Base-by-base conservation (phyloP, 1,140 invertebrate species). In the Panulirus ornatus region DNA sequence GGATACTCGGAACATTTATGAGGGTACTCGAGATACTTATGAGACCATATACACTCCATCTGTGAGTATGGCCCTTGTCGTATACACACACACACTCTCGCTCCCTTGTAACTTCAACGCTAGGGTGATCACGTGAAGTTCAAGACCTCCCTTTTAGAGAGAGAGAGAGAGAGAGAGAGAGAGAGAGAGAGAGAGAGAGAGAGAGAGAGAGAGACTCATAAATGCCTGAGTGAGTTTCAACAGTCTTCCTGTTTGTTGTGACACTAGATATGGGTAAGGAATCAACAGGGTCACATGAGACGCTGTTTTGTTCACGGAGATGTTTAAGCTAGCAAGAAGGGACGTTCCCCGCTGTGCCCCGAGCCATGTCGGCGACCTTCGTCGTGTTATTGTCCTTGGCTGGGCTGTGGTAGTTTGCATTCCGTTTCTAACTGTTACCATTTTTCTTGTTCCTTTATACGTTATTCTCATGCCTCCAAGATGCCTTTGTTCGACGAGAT, bases 141-240 rank as follows among this genome's bases (percentile, higher is more conserved):
- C n/a, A n/a, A n/a, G n/a, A n/a, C n/a, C n/a, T n/a, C n/a, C n/a
- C n/a, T n/a, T n/a, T n/a, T 47, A 47, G 44, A 47, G 44, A 6
- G 8, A 9, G 8, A 22, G 8, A 76, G 73, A n/a, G 14, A 76
- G 73, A 38, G 5, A 27, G 63, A 66, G 63, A 8, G 63, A 66
- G 63, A 66, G 63, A 66, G 63, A 22, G 63, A 66, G 63, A 22
- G 5, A 66, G 63, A 66, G 63, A 8, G 63, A 66, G 63, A 66
- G 63, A 22, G 63, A 66, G 63, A 22, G 5, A 66, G 63, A 66
- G 63, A 8, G 30, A 6, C n/a, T 66, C 58, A 66, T 66, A 5
- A 66, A 30, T 2, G 54, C 3, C 11, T 30, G 19, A 66, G 30
- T 27, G 58, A 30, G 58, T 30, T 66, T 30, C 58, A 30, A 0